Percentiles rank a stretch among this genome's conserved stretches.
Evolutionary conservation across 2,888 invertebrate genomes (phyloP).

Genomic region (Syrphus vitripennis): DNA sequence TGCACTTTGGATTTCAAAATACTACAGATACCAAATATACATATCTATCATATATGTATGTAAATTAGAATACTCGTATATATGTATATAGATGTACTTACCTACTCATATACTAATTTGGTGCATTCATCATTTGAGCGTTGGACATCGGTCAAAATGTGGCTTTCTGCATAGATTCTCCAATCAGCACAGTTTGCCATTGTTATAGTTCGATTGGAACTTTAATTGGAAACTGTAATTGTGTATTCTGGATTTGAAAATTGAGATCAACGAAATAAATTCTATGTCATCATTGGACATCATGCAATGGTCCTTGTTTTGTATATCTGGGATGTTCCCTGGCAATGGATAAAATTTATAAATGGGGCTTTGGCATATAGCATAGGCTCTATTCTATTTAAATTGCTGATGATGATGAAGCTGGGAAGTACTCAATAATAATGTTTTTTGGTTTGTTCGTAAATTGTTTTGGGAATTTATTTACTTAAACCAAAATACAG

Average conservation of each 20-base stretch:
- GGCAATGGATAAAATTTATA: no score
- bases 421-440: slow-evolving; percentile 4
- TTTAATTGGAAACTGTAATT: slow-evolving; percentile 70
- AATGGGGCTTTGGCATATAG: no score
- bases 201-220: slow-evolving; percentile 63
- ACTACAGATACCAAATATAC: not conserved
- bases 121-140: slow-evolving; percentile 28
- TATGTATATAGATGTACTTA: not conserved
- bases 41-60: not conserved
- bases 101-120: not conserved
- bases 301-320: not conserved
- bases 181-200: slow-evolving; percentile 55
- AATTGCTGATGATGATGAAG: not conserved
- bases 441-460: not conserved
- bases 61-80: no score
- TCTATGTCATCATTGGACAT: slow-evolving; percentile 40
- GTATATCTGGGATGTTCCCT: not conserved
- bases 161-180: slow-evolving; percentile 60
- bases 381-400: not conserved
- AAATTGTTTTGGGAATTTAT: slow-evolving; percentile 42
- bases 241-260: slow-evolving; percentile 64
- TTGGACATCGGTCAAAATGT: slow-evolving; percentile 45
- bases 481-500: slow-evolving; percentile 21
- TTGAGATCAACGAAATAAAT: slow-evolving; percentile 58
- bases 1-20: not conserved